Percentiles rank a stretch among this genome's conserved stretches.
These are phyloP conservation scores for Pseudocheirus occidentalis DNA, from an alignment of 2,797 vertebrate species.

Conservation along the genomic window DNA sequence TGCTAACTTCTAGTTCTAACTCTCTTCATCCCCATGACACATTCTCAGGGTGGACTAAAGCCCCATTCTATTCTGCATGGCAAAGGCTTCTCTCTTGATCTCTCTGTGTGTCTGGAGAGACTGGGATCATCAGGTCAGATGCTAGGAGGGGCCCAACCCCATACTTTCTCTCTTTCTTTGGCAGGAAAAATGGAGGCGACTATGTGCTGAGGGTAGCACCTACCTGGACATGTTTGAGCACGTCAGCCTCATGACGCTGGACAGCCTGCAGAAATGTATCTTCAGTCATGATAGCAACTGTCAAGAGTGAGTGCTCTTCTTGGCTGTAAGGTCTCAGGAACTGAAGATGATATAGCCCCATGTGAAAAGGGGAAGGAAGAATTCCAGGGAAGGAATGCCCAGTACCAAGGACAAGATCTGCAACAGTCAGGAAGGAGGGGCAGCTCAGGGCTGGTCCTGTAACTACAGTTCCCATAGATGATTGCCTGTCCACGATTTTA, in stretches of 20 bases:
- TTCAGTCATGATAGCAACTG: slow-evolving; percentile 91
- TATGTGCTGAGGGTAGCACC: slow-evolving; percentile 59
- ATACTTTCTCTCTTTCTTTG: background rate
- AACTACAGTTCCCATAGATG: background rate
- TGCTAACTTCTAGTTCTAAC: background rate
- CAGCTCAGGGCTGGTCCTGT: background rate
- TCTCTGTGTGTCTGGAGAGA: background rate
- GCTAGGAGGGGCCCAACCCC: background rate
- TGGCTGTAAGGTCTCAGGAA: background rate
- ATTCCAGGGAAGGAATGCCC: background rate
- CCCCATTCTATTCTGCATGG: background rate
- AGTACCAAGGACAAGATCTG: background rate
- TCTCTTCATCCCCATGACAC: background rate
- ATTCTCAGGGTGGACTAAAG: background rate
- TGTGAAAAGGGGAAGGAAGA: background rate
- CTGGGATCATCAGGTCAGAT: background rate
- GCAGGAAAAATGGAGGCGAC: slow-evolving; percentile 87
- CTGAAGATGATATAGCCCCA: background rate
- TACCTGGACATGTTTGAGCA: slow-evolving; percentile 89
- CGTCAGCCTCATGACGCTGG: slow-evolving; percentile 91
- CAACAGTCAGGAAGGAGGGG: background rate
- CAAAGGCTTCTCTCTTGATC: background rate
- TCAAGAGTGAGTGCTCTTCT: slow-evolving; percentile 87
- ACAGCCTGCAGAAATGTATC: slow-evolving; percentile 90
- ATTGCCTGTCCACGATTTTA: background rate